Conservation (phyloP, 2,888 invertebrate genomes). For the Parasteatoda lunata region DNA sequence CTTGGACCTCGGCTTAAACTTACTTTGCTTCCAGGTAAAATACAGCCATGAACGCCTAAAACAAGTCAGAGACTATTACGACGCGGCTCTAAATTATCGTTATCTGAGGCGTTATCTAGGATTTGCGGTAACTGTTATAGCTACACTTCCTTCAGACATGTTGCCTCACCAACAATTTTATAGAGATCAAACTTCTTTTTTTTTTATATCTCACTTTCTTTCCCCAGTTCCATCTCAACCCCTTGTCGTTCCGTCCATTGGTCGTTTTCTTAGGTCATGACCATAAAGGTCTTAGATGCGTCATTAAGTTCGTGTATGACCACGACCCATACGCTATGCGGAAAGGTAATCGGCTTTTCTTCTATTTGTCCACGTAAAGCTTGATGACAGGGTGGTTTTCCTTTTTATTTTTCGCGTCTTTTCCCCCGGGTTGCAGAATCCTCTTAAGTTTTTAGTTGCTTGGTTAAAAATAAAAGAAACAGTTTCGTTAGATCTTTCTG, state of each 20-base stretch:
- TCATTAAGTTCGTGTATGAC: conserved; percentile 40
- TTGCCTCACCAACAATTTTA: conserved; percentile 52
- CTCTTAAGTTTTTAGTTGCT: neutral
- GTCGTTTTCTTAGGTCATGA: conserved; percentile 46
- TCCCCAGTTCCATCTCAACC: neutral
- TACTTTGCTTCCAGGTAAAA: conserved; percentile 87
- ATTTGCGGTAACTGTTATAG: conserved; percentile 65
- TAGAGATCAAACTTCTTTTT: conserved; percentile 53
- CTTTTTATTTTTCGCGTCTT: neutral
- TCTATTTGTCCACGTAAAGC: conserved; percentile 25
- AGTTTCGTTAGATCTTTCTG: too few species aligned
- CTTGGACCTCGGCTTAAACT: conserved; percentile 77
- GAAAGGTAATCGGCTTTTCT: conserved; percentile 43
- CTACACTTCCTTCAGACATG: conserved; percentile 39
- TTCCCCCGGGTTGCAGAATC: neutral
- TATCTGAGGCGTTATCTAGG: conserved; percentile 65
- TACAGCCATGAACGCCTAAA: conserved; percentile 79
- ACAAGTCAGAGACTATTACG: conserved; percentile 38
- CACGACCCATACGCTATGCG: neutral
- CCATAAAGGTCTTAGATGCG: conserved; percentile 62
- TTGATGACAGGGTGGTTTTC: conserved; percentile 33
- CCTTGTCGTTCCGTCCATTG: conserved; percentile 32
- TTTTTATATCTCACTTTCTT: conserved; percentile 11
- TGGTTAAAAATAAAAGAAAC: too few species aligned
- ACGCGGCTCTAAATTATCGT: conserved; percentile 61